These are phyloP conservation scores for Ceryle rudis DNA, from an alignment of 2,797 vertebrate genomes.

Conservation along the genomic window DNA sequence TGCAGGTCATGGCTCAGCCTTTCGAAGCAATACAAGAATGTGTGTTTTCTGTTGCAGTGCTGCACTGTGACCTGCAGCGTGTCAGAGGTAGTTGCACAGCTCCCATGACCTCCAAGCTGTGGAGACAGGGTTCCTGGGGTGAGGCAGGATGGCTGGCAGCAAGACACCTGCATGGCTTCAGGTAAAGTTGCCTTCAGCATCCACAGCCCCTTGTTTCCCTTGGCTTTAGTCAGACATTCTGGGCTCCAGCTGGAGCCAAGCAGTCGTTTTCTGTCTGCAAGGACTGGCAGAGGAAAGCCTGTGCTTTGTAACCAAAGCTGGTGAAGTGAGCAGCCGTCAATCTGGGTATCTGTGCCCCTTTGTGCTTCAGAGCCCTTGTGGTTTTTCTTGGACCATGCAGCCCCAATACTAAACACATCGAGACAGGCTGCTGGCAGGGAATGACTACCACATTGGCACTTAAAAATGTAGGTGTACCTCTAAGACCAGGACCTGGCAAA, in stretches of 20 bases:
- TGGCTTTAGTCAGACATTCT: background rate
- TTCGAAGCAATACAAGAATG: background rate
- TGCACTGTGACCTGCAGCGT: rapidly evolving
- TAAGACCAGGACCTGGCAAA: background rate
- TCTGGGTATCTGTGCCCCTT: rapidly evolving
- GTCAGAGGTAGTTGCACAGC: background rate
- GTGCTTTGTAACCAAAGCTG: background rate
- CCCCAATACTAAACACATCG: rapidly evolving
- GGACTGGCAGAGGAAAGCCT: background rate
- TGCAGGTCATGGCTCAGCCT: background rate
- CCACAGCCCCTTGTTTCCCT: background rate
- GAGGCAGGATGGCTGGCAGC: background rate
- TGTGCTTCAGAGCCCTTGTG: rapidly evolving
- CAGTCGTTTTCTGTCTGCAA: background rate
- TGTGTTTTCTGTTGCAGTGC: background rate
- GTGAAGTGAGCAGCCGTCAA: background rate
- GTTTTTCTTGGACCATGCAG: background rate
- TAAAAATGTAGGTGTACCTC: background rate
- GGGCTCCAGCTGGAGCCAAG: background rate
- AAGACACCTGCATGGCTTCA: background rate
- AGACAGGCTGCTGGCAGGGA: background rate
- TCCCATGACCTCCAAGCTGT: rapidly evolving
- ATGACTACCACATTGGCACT: rapidly evolving
- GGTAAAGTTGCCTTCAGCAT: background rate
- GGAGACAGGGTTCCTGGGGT: background rate